These are phyloP conservation scores for Vannuccia rotundouncinata DNA, from an alignment of 2,888 invertebrate genomes.

Conservation along the genomic window DNA sequence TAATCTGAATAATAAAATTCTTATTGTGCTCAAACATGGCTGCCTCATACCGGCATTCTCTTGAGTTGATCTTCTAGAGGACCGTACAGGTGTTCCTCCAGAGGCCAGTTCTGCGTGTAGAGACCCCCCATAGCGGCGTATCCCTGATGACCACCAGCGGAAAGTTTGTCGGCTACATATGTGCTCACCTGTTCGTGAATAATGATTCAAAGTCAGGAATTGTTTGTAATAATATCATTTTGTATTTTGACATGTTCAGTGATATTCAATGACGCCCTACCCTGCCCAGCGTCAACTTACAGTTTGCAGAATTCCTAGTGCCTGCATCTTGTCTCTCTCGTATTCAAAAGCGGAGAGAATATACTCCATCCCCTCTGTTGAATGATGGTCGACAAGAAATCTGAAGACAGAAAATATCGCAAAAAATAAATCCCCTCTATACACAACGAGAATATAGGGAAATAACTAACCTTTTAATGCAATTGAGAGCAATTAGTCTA, in stretches of 20 bases:
- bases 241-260: too few relatives aligned
- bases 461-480: constrained; percentile 51
- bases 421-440: not conserved
- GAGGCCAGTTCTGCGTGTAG: constrained; percentile 52
- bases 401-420: constrained; percentile 43
- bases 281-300: constrained; percentile 44
- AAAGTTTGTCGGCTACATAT: constrained; percentile 45
- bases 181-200: constrained; percentile 29
- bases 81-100: constrained; percentile 52
- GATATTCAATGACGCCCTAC: too few relatives aligned
- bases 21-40: too few relatives aligned
- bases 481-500: constrained; percentile 51
- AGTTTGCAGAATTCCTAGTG: constrained; percentile 48
- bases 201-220: too few relatives aligned
- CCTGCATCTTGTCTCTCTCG: constrained; percentile 51
- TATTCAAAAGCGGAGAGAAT: constrained; percentile 52
- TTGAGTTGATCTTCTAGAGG: constrained; percentile 45
- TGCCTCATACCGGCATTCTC: constrained; percentile 46
- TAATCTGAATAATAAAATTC: too few relatives aligned
- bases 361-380: constrained; percentile 52
- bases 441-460: too few relatives aligned
- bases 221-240: not conserved
- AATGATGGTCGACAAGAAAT: constrained; percentile 49
- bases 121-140: constrained; percentile 54
- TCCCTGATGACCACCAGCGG: constrained; percentile 55